Evolutionary conservation across 1,140 invertebrate species (phyloP).

Genomic region (Drosophila repleta): DNA sequence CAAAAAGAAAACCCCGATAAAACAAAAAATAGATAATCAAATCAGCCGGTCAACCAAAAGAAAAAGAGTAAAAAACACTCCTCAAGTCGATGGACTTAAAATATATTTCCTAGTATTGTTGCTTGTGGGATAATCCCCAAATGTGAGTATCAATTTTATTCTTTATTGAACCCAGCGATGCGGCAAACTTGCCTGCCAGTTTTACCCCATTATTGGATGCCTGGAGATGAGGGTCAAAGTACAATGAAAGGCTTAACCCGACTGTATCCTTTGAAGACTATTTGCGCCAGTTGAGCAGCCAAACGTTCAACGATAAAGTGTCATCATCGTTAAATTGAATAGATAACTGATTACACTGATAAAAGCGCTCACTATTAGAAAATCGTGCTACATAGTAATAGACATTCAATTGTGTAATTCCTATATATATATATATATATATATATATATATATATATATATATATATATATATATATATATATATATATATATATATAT

Average conservation of each 20-base stretch:
- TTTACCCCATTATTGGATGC: slow-evolving; percentile 11
- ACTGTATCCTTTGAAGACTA: too few species aligned
- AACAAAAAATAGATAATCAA: slow-evolving; percentile 29
- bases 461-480: too few species aligned
- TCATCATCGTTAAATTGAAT: too few species aligned
- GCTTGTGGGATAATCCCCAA: slow-evolving; percentile 53
- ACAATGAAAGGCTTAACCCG: not conserved
- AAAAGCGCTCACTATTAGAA: too few species aligned
- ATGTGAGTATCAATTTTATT: slow-evolving; percentile 71
- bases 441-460: too few species aligned
- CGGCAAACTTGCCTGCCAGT: slow-evolving; percentile 25
- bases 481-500: too few species aligned
- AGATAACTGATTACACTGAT: too few species aligned
- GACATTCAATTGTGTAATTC: too few species aligned
- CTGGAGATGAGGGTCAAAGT: slow-evolving; percentile 16
- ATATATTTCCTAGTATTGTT: slow-evolving; percentile 62
- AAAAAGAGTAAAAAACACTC: slow-evolving; percentile 33
- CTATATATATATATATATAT: too few species aligned
- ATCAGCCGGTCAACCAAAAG: slow-evolving; percentile 39
- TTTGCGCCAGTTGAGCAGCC: too few species aligned
- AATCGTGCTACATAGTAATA: too few species aligned
- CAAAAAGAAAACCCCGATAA: slow-evolving; percentile 5
- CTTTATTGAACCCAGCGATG: slow-evolving; percentile 43
- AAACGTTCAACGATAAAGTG: too few species aligned
- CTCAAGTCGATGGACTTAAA: slow-evolving; percentile 30